Conservation (phyloP, 2,797 vertebrate species). For the Taenioides sp. region DNA sequence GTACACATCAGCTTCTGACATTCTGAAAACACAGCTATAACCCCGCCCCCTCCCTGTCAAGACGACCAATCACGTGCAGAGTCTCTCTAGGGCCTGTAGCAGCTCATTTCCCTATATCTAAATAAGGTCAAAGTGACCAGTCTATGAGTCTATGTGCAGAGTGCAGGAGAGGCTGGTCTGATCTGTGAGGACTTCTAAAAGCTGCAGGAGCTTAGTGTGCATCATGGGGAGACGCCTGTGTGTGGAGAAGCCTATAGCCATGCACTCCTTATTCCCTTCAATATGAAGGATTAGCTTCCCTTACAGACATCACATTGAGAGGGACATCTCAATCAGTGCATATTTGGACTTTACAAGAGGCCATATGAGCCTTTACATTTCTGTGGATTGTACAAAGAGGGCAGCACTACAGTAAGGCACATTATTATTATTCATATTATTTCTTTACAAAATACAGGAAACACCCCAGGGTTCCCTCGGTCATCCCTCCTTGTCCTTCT, state of each 20-base stretch:
- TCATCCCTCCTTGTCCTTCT: conserved; percentile 2
- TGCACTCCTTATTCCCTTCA: conserved; percentile 59
- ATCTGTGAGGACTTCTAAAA: conserved; percentile 15
- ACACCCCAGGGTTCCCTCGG: neutral
- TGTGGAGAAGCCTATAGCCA: conserved; percentile 17
- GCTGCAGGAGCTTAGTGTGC: conserved; percentile 48
- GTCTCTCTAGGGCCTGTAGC: conserved; percentile 32
- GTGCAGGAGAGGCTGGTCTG: conserved; percentile 35
- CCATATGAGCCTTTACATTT: neutral
- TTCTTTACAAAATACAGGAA: conserved; percentile 31
- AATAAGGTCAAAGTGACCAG: conserved; percentile 5
- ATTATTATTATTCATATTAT: conserved; percentile 16
- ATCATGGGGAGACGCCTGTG: conserved; percentile 28
- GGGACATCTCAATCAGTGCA: conserved; percentile 52
- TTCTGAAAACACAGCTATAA: conserved; percentile 27
- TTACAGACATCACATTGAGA: conserved; percentile 38
- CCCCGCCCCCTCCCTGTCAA: conserved; percentile 6
- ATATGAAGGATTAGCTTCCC: conserved; percentile 64
- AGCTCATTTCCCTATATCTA: conserved; percentile 35
- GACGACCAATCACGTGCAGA: conserved; percentile 43
- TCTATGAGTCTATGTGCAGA: conserved; percentile 33
- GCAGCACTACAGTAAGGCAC: conserved; percentile 54
- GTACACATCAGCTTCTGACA: conserved; percentile 26
- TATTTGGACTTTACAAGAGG: conserved; percentile 13
- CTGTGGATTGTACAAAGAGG: conserved; percentile 19